Evolutionary conservation across 2,797 vertebrate species (phyloP).

Genomic region (Enteromius treurensis): DNA sequence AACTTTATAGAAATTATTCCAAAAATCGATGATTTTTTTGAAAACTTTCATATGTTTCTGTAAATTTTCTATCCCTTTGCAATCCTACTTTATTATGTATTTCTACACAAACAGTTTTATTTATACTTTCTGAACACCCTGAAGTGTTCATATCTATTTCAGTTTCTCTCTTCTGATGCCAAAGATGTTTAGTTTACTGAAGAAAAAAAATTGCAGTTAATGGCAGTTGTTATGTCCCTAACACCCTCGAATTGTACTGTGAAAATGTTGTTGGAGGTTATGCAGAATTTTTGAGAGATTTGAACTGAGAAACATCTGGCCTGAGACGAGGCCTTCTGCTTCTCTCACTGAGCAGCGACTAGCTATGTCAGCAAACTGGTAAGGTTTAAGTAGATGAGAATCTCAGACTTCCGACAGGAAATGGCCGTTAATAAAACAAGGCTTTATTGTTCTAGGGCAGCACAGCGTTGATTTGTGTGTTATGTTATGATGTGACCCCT

Average conservation of each 20-base stretch:
- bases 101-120: neutral
- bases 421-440: conserved; percentile 57
- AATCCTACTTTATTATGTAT: neutral
- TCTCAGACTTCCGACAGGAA: conserved; percentile 59
- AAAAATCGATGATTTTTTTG: too few species aligned
- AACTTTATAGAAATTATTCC: too few species aligned
- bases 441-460: conserved; percentile 56
- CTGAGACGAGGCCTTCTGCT: conserved; percentile 11
- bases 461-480: conserved; percentile 37
- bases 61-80: too few species aligned
- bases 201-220: neutral
- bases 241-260: neutral
- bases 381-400: conserved; percentile 51
- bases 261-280: neutral
- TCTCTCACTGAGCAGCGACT: conserved; percentile 30
- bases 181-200: neutral
- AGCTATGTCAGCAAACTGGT: conserved; percentile 58
- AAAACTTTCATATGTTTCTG: neutral
- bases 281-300: neutral
- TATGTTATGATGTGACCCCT: conserved; percentile 45
- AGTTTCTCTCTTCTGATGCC: neutral
- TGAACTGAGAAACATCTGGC: conserved; percentile 22
- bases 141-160: neutral
- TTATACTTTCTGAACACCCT: neutral
- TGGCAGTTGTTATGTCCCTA: neutral